Evolutionary conservation across 2,113 vertebrate species (phyloP), one percentile per base, ranked within the genome.

Genomic region (Tupaia tana): DNA sequence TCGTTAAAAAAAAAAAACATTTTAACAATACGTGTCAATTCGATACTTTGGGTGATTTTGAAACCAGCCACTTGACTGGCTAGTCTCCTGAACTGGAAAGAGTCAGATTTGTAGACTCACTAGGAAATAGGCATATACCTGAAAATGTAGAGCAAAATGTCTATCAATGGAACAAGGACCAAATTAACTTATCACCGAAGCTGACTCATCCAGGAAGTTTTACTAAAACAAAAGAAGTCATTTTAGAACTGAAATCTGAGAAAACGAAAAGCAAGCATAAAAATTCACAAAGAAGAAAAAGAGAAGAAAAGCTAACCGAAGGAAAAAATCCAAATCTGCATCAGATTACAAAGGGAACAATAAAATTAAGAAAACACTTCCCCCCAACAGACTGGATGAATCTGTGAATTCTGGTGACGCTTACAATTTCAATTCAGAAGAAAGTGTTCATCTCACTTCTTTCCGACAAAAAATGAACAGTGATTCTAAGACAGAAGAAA

Each of bases 341-440:
- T 93, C 94, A 61, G 98, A 97, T 24, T 97, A 93, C 83, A 97
- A 98, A 73, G 93, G 97, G 16, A 73, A 94, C 67, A 91, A 86
- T 79, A 63, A 12, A 86, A 31, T 9, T 66, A 98, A 97, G 89
- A 81, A 84, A 27, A 15, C 63, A 16, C 18, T 93, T 91, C 89
- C 89, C 25, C 83, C 97, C 77, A 95, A 97, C 66, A 97, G 96
- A 11, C 2, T 92, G 31, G 96, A 96, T 88, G 84, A 94, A 15
- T 97, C 98, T 63, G 64, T 98, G 70, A 94, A 96, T 61, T 97
- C 96, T 52, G 96, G 74, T 61, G 99, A 99, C 89, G 98, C 99
- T 52, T 99, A 99, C 74, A 98, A 99, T 93, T 99, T 99, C 89
- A 94, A 96, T 92, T 97, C 97, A 89, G 98, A 99, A 96, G 99